These are phyloP conservation scores for Archegozetes longisetosus DNA, from an alignment of 1,140 invertebrate genomes.

Conservation along the genomic window DNA sequence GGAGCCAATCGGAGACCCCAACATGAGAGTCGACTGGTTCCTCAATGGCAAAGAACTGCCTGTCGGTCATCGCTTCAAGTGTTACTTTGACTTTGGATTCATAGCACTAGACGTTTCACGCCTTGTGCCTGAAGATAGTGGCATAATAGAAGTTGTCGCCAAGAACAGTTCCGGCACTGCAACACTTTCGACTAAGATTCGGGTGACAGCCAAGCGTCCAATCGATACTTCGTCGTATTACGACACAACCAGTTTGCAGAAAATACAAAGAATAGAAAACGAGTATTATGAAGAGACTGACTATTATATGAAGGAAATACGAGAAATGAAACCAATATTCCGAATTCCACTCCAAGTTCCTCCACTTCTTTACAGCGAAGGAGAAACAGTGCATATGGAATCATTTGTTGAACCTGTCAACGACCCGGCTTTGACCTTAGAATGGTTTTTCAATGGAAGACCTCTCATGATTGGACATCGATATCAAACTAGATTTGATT, in stretches of 20 bases:
- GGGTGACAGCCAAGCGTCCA: background rate
- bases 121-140: background rate
- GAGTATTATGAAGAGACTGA: background rate
- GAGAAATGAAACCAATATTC: background rate
- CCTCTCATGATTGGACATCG: constrained; percentile 49
- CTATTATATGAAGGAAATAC: no score
- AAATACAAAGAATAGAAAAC: background rate
- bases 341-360: constrained; percentile 3
- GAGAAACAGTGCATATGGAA: constrained; percentile 82
- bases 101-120: background rate
- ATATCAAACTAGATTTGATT: constrained; percentile 80
- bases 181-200: background rate
- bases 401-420: constrained; percentile 85
- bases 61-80: constrained; percentile 15
- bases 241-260: background rate
- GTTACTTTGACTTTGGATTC: background rate
- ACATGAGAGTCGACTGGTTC: constrained; percentile 77
- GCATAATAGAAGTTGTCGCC: constrained; percentile 65
- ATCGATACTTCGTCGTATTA: background rate
- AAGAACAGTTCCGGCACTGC: constrained; percentile 80
- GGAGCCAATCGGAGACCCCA: constrained; percentile 76
- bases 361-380: constrained; percentile 40
- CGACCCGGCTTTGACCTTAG: constrained; percentile 84
- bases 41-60: constrained; percentile 57
- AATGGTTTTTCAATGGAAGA: constrained; percentile 83